Evolutionary conservation across 1,140 invertebrate genomes (phyloP), one percentile per base, ranked within the genome.

Genomic region (Bombus pascuorum): DNA sequence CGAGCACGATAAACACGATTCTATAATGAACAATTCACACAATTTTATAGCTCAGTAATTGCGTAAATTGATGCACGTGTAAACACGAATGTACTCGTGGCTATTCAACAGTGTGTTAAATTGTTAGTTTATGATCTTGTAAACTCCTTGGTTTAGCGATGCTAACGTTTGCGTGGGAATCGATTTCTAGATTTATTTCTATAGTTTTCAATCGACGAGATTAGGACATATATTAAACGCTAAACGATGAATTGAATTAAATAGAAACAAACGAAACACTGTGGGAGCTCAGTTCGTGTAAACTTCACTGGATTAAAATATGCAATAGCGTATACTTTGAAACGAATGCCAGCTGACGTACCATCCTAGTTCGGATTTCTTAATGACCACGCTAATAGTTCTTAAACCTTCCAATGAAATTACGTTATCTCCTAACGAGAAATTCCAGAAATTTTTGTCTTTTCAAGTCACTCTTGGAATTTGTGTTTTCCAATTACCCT

Each of bases 341-440:
- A 59, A 76, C 15, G 37, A 65, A 78, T 62, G 75, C 32, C 34
- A 77, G 75, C 34, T 65, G 37, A 18, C 57, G 42, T 62, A 39
- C 62, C 57, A 37, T 42, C 28, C 57, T 65, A 77, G 75, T 78
- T 78, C 37, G 62, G 22, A 65, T 37, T 59, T 37, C 57, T 78
- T 78, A 78, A 78, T 65, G 75, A 42, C 57, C 57, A 28, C 18
- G 59, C 57, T 78, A 78, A 75, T 47, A 47, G n/a, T 32, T 47
- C 13, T 12, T n/a, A 72, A 74, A 32, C 1, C 9, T 32, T 53
- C n/a, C 5, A 37, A 22, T 65, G 37, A 25, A 53, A 22, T 53
- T 53, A 22, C 32, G 12, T 39, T 25, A 32, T 42, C 18, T 78
- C 1, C 28, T 44, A 78, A 78, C 15, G 62, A 42, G 75, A 78